Conservation (phyloP, 2,888 invertebrate genomes). For the Gnatocerus cornutus region DNA sequence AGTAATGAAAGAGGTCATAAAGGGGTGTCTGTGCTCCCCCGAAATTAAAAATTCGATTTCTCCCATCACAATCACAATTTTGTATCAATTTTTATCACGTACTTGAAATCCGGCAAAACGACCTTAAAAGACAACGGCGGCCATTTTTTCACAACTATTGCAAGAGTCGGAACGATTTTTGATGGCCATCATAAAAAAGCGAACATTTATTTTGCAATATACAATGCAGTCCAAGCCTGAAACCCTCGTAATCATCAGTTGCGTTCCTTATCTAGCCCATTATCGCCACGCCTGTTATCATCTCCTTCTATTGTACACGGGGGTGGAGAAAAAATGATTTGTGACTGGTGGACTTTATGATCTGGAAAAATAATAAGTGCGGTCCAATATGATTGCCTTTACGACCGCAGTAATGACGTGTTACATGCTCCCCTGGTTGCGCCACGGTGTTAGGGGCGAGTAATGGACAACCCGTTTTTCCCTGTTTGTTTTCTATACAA, state of each 20-base stretch:
- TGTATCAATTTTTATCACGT: slow-evolving; percentile 37
- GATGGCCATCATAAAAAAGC: slow-evolving; percentile 59
- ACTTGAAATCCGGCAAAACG: slow-evolving; percentile 35
- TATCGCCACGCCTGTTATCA: slow-evolving; percentile 53
- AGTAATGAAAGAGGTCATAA: too few relatives aligned
- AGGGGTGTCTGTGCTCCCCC: too few relatives aligned
- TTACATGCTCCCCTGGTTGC: slow-evolving; percentile 52
- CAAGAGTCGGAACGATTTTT: slow-evolving; percentile 51
- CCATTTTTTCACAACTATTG: slow-evolving; percentile 46
- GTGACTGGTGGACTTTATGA: slow-evolving; percentile 62
- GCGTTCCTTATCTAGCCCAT: slow-evolving; percentile 54
- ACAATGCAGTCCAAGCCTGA: slow-evolving; percentile 56
- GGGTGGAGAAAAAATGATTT: slow-evolving; percentile 61
- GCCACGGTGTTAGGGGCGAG: slow-evolving; percentile 33
- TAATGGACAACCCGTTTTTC: slow-evolving; percentile 53
- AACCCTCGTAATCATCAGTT: slow-evolving; percentile 56
- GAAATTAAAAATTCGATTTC: too few relatives aligned
- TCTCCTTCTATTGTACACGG: slow-evolving; percentile 53
- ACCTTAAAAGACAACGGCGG: slow-evolving; percentile 40
- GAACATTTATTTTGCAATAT: slow-evolving; percentile 63
- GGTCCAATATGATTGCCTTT: slow-evolving; percentile 66
- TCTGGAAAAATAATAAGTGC: slow-evolving; percentile 66
- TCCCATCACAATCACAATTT: too few relatives aligned
- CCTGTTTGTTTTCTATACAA: slow-evolving; percentile 48
- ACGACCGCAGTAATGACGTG: slow-evolving; percentile 62